Percentiles rank a stretch among this genome's conserved stretches.
Conservation (phyloP, 2,888 invertebrate genomes). For the Argyra leucocephala region DNA sequence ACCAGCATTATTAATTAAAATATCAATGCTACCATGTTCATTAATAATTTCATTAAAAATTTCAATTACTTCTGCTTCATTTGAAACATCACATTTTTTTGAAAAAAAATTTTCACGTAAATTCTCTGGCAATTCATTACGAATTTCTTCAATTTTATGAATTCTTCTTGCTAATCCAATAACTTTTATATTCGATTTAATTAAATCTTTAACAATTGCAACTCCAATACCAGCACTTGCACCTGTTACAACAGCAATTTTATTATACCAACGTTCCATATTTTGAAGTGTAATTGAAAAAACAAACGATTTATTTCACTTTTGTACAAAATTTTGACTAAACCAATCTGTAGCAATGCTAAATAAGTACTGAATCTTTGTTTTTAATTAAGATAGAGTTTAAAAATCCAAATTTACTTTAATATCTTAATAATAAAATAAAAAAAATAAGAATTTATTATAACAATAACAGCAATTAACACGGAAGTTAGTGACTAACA, state of each 20-base stretch:
- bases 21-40: slow-evolving; percentile 47
- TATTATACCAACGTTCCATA: slow-evolving; percentile 53
- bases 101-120: slow-evolving; percentile 29
- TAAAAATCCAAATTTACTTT: too few relatives aligned
- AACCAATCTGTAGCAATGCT: not conserved
- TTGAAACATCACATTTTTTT: slow-evolving; percentile 42
- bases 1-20: slow-evolving; percentile 54
- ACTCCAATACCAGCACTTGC: slow-evolving; percentile 55
- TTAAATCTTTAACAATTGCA: slow-evolving; percentile 43
- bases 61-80: slow-evolving; percentile 45
- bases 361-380: not conserved
- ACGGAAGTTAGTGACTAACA: too few relatives aligned
- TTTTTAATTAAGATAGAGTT: too few relatives aligned
- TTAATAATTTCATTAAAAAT: slow-evolving; percentile 46
- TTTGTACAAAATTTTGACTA: too few relatives aligned
- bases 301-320: too few relatives aligned
- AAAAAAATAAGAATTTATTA: too few relatives aligned
- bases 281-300: too few relatives aligned
- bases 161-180: slow-evolving; percentile 47
- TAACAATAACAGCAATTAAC: too few relatives aligned
- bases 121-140: slow-evolving; percentile 24
- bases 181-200: slow-evolving; percentile 47
- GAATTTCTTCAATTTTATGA: slow-evolving; percentile 41
- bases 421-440: too few relatives aligned
- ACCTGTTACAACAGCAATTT: slow-evolving; percentile 55